Percentiles rank a stretch among this genome's conserved stretches.
These are phyloP conservation scores for Muscicapa striata DNA, from an alignment of 2,797 vertebrate species.

Conservation along the genomic window DNA sequence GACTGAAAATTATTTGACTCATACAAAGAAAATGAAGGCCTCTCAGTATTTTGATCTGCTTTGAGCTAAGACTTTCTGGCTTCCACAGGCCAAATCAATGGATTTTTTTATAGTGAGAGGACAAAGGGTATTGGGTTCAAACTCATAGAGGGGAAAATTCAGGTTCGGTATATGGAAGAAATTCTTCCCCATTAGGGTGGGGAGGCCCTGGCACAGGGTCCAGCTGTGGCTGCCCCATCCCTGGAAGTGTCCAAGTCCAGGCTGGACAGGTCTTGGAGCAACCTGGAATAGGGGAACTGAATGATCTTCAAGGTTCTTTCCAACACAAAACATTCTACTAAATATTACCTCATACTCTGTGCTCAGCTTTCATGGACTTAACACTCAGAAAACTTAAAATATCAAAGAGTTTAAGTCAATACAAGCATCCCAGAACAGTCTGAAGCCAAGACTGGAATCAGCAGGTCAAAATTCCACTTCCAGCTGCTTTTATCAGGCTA, in stretches of 20 bases:
- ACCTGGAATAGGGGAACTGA: neutral
- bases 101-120: neutral
- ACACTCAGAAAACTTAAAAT: neutral
- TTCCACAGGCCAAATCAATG: neutral
- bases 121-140: neutral
- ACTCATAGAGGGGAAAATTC: neutral
- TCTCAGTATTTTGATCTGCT: neutral
- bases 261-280: fast-evolving
- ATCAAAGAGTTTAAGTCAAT: neutral
- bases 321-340: neutral
- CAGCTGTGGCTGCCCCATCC: neutral
- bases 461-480: neutral
- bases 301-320: neutral
- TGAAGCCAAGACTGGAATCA: neutral
- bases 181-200: neutral
- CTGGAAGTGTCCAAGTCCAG: neutral
- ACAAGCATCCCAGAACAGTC: neutral
- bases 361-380: neutral
- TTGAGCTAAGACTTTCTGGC: neutral
- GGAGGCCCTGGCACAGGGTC: fast-evolving
- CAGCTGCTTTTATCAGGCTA: neutral
- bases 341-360: neutral
- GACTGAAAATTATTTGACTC: neutral
- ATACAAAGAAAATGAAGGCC: neutral
- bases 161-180: neutral